phyloP scores from a whole-genome alignment of 2,113 vertebrate species.

The Melanostigma gelatinosum region DNA sequence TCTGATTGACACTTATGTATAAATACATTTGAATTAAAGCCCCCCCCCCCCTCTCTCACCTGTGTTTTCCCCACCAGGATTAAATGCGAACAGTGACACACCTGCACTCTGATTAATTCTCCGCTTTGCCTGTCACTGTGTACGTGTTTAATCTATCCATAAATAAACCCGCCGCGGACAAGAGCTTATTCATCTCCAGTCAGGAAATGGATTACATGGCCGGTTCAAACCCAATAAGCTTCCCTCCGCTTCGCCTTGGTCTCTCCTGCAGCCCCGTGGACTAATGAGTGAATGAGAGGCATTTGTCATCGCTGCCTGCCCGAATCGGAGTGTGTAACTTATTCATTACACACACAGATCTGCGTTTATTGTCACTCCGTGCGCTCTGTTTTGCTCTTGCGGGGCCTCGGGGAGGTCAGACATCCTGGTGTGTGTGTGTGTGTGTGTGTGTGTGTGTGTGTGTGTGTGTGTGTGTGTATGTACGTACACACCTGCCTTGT shows the following conservation, averaged over 20 bases:
- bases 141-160: constrained; percentile 66
- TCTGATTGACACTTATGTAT: background rate
- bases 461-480: background rate
- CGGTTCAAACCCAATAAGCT: constrained; percentile 80
- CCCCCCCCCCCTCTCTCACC: background rate
- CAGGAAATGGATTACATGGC: constrained; percentile 75
- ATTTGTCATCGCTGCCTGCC: constrained; percentile 77
- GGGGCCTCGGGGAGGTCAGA: constrained; percentile 41
- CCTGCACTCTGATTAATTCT: constrained; percentile 24
- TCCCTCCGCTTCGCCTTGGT: constrained; percentile 32
- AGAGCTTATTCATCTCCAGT: constrained; percentile 76
- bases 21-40: background rate
- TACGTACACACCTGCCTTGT: background rate
- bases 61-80: background rate
- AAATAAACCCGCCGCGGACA: constrained; percentile 62
- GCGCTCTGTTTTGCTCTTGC: constrained; percentile 44
- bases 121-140: constrained; percentile 28
- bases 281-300: constrained; percentile 81
- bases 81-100: background rate
- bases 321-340: constrained; percentile 78
- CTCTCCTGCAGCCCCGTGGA: constrained; percentile 53
- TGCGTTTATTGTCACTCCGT: constrained; percentile 53
- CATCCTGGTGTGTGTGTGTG: background rate
- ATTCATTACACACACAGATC: constrained; percentile 77
- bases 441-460: background rate